Base-by-base conservation (phyloP, 2,888 invertebrate genomes). In the Tachina grossa region DNA sequence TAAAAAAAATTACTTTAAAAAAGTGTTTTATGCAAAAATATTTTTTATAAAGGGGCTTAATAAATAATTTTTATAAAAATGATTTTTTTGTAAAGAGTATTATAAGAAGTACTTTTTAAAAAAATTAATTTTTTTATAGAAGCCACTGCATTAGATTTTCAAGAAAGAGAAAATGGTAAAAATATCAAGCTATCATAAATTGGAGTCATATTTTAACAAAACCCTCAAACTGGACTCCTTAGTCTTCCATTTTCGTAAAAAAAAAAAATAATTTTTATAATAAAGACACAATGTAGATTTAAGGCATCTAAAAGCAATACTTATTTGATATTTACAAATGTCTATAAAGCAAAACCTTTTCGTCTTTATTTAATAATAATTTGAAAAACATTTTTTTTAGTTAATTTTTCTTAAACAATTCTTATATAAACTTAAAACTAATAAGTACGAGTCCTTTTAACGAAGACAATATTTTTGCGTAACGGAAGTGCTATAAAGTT, bases 191-290 rank as follows among this genome's bases (percentile, higher is more conserved):
- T 31, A 13, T 57, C 11, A 57, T 22, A 14, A 39, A 39, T 9
- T 1, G 59, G 59, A 59, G n/a, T 41, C 16, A 41, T 57, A 41
- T 39, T 16, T 59, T 41, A 53, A 53, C 8, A 57, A 43, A 13
- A 19, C 45, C 16, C 45, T 9, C 22, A 1, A 51, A n/a, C 9
- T 39, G 16, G 47, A 68, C 59, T 61, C 53, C 57, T 57, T 68
- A 85, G 85, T 85, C 85, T 85, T 85, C 85, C 84, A 84, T 84
- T 80, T 80, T 84, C 59, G 39, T 14, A 22, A 53, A 63, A 43
- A 57, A n/a, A 79, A 43, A 63, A 59, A 74, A 13, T 22, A 59
- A 41, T 2, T 68, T 43, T 53, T 43, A 39, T 68, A 74, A 68
- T 43, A 66, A 80, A 74, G 66, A 74, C 74, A 66, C 31, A 74